Evolutionary conservation across 1,140 invertebrate species (phyloP).

Genomic region (Nylanderia fulva): DNA sequence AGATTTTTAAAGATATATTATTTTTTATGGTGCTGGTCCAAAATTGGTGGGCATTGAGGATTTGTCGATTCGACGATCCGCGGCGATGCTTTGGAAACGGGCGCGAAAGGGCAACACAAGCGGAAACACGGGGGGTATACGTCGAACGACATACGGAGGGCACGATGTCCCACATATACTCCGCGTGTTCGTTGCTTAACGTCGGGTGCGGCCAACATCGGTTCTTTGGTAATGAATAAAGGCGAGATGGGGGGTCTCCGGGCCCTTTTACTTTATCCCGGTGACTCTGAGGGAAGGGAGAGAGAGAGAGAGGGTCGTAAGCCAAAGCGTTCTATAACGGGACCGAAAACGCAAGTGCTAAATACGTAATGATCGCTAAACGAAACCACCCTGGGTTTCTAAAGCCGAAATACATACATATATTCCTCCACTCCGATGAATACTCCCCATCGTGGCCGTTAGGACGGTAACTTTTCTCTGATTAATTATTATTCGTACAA

Average conservation of each 20-base stretch:
- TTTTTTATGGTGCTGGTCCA: too few species aligned
- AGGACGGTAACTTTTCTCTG: neutral
- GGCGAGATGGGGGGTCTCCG: conserved; percentile 82
- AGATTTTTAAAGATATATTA: too few species aligned
- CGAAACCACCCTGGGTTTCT: conserved; percentile 72
- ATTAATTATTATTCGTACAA: neutral
- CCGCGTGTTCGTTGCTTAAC: conserved; percentile 75
- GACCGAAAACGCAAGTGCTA: conserved; percentile 82
- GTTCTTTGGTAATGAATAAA: conserved; percentile 78
- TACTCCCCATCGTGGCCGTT: neutral
- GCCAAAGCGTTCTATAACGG: conserved; percentile 65
- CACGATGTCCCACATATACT: conserved; percentile 80
- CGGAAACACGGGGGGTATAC: conserved; percentile 80
- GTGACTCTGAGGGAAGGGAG: conserved; percentile 77
- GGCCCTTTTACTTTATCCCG: conserved; percentile 76
- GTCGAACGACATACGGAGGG: conserved; percentile 81
- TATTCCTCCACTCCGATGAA: neutral
- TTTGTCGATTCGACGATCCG: neutral
- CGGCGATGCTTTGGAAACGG: neutral
- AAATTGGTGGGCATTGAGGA: too few species aligned
- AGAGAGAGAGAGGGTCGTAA: conserved; percentile 48
- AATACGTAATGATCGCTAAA: conserved; percentile 83
- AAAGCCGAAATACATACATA: neutral
- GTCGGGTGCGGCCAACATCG: conserved; percentile 78
- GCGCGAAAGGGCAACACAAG: conserved; percentile 8